These are phyloP conservation scores for Porites lobata DNA, from an alignment of 92 coral and sea anemone genomes.

Conservation along the genomic window DNA sequence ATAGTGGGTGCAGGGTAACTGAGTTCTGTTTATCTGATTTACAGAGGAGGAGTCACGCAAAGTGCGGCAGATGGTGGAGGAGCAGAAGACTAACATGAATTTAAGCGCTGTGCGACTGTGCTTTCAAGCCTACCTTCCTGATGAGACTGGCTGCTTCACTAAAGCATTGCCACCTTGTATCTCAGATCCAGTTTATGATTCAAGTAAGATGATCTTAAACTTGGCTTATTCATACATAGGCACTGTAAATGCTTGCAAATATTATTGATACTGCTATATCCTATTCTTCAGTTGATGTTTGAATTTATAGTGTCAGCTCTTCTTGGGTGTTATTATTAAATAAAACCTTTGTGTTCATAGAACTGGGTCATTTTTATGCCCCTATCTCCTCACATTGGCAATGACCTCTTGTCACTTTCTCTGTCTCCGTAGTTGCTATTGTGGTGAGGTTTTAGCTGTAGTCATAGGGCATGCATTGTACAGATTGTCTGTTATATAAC, in stretches of 20 bases:
- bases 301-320: too few relatives aligned
- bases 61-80: constrained; percentile 68
- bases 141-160: constrained; percentile 84
- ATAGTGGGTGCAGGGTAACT: too few relatives aligned
- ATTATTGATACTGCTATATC: not conserved
- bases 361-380: too few relatives aligned
- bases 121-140: constrained; percentile 95
- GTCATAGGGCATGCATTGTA: too few relatives aligned
- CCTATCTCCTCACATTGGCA: too few relatives aligned
- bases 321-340: too few relatives aligned
- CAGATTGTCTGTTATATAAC: not conserved
- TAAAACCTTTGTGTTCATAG: too few relatives aligned
- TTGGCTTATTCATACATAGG: not conserved
- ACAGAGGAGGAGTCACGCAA: constrained; percentile 82
- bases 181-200: constrained; percentile 82
- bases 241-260: not conserved
- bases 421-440: too few relatives aligned
- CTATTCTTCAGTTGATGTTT: too few relatives aligned
- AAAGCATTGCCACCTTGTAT: constrained; percentile 82
- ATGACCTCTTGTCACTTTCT: too few relatives aligned
- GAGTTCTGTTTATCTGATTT: constrained; percentile 1
- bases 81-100: constrained; percentile 82
- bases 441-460: too few relatives aligned
- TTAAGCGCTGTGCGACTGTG: constrained; percentile 89
- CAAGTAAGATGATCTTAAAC: constrained; percentile 75